These are phyloP conservation scores for Microtus obscurus DNA, from an alignment of 2,797 vertebrate genomes.

Conservation along the genomic window DNA sequence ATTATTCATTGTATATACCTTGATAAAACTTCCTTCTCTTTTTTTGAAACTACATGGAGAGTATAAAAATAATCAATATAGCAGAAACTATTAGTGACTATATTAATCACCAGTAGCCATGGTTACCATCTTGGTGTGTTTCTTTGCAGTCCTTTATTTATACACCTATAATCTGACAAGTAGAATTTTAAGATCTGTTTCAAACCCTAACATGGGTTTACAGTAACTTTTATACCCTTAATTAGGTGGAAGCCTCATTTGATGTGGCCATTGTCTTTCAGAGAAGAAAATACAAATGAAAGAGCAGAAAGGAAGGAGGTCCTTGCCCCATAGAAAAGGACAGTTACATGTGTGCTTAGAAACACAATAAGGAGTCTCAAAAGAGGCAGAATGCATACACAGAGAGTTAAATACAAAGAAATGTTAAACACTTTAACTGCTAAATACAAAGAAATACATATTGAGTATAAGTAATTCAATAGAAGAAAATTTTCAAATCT, in stretches of 20 bases:
- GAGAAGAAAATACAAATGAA: not conserved
- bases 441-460: not conserved
- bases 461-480: slow-evolving; percentile 1
- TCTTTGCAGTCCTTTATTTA: not conserved
- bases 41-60: slow-evolving; percentile 22
- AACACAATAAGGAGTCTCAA: not conserved
- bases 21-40: slow-evolving; percentile 8
- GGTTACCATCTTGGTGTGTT: not conserved
- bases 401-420: not conserved
- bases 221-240: not conserved
- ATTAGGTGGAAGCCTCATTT: slow-evolving; percentile 17
- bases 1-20: not conserved
- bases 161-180: not conserved
- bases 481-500: not conserved
- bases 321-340: not conserved
- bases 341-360: not conserved
- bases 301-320: not conserved
- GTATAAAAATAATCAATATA: slow-evolving; percentile 19
- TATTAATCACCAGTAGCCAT: slow-evolving; percentile 5
- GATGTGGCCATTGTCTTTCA: not conserved
- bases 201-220: not conserved
- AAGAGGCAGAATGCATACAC: not conserved
- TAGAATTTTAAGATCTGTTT: slow-evolving; percentile 34
- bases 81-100: slow-evolving; percentile 21
- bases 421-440: not conserved